Conservation (phyloP, 1,140 invertebrate species). For the Globodera ellingtonae region DNA sequence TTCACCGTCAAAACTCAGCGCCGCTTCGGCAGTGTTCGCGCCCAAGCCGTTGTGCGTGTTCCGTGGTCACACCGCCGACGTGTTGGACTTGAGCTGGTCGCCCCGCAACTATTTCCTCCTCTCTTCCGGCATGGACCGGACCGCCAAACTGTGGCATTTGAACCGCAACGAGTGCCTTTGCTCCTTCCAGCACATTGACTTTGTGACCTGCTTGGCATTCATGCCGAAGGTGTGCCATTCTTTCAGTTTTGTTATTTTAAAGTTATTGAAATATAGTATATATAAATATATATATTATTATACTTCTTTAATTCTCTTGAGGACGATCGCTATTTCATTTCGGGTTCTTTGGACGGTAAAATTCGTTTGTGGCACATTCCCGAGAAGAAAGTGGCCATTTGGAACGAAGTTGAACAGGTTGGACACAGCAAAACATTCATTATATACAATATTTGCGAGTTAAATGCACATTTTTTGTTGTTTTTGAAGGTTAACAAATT, state of each 20-base stretch:
- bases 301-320: conserved; percentile 45
- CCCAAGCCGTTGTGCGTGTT: conserved; percentile 89
- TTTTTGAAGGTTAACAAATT: conserved; percentile 73
- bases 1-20: not conserved
- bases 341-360: conserved; percentile 72
- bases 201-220: conserved; percentile 96
- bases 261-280: too few relatives aligned
- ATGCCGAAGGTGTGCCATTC: conserved; percentile 76
- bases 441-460: not conserved
- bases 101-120: conserved; percentile 92
- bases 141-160: conserved; percentile 82
- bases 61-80: conserved; percentile 89
- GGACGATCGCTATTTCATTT: conserved; percentile 71
- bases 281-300: too few relatives aligned
- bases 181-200: conserved; percentile 98
- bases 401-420: conserved; percentile 89
- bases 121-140: conserved; percentile 89
- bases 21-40: conserved; percentile 53
- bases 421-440: not conserved
- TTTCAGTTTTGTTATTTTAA: conserved; percentile 67
- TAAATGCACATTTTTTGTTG: not conserved
- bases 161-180: conserved; percentile 93
- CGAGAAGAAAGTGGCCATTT: conserved; percentile 92
- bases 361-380: conserved; percentile 97
- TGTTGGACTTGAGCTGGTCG: conserved; percentile 94